These are phyloP conservation scores for Mesocricetus auratus DNA, from an alignment of 2,113 vertebrate species.

Conservation along the genomic window DNA sequence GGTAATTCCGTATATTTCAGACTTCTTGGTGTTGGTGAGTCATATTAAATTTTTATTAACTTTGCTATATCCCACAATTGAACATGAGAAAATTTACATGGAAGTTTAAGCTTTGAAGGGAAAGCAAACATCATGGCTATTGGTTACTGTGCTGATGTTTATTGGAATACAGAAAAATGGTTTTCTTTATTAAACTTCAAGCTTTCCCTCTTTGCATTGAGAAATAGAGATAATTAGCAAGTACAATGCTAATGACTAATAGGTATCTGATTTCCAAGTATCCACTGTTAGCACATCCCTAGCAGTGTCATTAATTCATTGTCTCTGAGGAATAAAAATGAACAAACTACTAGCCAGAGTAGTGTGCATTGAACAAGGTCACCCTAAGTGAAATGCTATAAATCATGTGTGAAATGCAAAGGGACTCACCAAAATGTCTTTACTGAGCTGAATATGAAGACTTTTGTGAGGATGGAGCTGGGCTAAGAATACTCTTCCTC, in stretches of 20 bases:
- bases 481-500: neutral
- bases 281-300: neutral
- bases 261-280: neutral
- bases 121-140: conserved; percentile 20
- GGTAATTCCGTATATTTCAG: neutral
- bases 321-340: conserved; percentile 30
- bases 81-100: neutral
- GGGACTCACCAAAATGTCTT: neutral
- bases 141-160: neutral
- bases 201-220: neutral
- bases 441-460: conserved; percentile 1
- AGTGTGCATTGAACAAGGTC: neutral
- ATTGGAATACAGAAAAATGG: conserved; percentile 4
- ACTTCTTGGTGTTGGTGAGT: neutral
- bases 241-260: neutral
- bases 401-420: conserved; percentile 17
- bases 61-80: neutral
- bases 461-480: neutral
- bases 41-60: neutral
- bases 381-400: conserved; percentile 40
- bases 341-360: neutral
- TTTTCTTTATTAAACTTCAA: conserved; percentile 4
- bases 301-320: neutral
- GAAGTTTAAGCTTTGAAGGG: conserved; percentile 3
- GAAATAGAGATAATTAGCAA: conserved; percentile 8